Evolutionary conservation across 2,113 vertebrate species (phyloP), one percentile per base, ranked within the genome.

Genomic region (Spea multiplicata): DNA sequence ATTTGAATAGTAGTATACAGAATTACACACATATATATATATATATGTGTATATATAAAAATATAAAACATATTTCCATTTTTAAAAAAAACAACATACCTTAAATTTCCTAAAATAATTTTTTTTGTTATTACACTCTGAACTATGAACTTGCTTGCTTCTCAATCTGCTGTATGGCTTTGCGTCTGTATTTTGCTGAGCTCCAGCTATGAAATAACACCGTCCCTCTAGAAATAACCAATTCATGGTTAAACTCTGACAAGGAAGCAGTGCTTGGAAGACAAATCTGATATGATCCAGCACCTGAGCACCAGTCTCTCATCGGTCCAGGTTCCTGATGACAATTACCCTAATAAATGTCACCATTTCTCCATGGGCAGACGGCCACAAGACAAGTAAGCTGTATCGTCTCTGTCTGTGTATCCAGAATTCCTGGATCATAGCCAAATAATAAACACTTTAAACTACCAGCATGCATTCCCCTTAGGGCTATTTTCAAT

Each of bases 291-390:
- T 64, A 64, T 17, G 61, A 64, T 30, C n/a, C 61, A 4, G 5
- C 6, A 13, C 17, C 61, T 30, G 4, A 16, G 17, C 8, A 64
- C 61, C 6, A 13, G 16, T 30, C 14, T 64, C 61, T 17, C 61
- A 64, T 64, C n/a, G 2, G 16, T 30, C 61, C 61, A 16, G n/a
- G n/a, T 13, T 59, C 5, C 55, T 59, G 7, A 68, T 50, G 48
- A 16, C n/a, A 70, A 70, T 70, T 70, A 48, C 67, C 48, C 9
- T 49, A 49, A 70, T 50, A 50, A 70, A 70, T 49, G 47, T 70
- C 67, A 59, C 55, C 55, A 59, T 59, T 59, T 59, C 10, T n/a
- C 67, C n/a, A 17, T 50, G 44, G 67, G 10, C 47, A 16, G 48
- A 16, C 30, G 5, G 47, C 67, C 47, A 70, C 67, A 70, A n/a